A percentile compares a stretch with the other conserved stretches of the same genome.
phyloP scores from a whole-genome alignment of 2,888 invertebrate species.

The Nyleta sp. region DNA sequence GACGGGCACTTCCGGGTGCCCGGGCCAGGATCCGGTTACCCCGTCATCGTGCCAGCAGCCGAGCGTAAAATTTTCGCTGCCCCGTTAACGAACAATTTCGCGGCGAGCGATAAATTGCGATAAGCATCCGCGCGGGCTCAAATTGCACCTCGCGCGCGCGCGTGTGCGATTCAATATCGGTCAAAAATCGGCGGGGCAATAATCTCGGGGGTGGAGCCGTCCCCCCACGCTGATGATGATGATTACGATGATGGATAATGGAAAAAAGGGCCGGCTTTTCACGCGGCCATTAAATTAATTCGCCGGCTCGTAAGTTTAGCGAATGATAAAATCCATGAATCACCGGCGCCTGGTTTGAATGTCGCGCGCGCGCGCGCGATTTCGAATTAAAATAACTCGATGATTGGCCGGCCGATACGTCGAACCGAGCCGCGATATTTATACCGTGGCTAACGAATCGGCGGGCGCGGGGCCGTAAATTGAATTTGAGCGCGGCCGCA shows the following conservation, averaged over 20 bases:
- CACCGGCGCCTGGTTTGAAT: conserved; percentile 5
- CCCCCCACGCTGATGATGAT: no score
- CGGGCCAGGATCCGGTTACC: conserved; percentile 67
- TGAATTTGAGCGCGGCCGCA: conserved; percentile 40
- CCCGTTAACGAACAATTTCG: conserved; percentile 62
- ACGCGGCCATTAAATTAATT: no score
- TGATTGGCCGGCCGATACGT: background rate
- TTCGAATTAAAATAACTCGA: conserved; percentile 23
- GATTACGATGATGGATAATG: no score
- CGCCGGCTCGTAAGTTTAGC: no score
- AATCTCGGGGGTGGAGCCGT: no score
- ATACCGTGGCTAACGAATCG: conserved; percentile 15
- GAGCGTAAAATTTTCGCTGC: conserved; percentile 66
- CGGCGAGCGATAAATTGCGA: conserved; percentile 57
- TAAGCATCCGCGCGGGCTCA: conserved; percentile 50
- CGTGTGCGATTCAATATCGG: conserved; percentile 53
- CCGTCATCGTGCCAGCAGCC: conserved; percentile 56
- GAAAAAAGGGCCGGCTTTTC: no score
- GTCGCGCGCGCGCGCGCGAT: conserved; percentile 34
- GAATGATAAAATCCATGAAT: conserved; percentile 15
- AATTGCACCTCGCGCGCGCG: conserved; percentile 53
- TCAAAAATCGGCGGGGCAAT: conserved; percentile 44
- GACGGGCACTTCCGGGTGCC: conserved; percentile 65
- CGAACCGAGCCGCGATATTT: conserved; percentile 8
- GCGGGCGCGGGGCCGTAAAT: conserved; percentile 27